Evolutionary conservation across 1,140 invertebrate species (phyloP).

Genomic region (Planococcus citri): DNA sequence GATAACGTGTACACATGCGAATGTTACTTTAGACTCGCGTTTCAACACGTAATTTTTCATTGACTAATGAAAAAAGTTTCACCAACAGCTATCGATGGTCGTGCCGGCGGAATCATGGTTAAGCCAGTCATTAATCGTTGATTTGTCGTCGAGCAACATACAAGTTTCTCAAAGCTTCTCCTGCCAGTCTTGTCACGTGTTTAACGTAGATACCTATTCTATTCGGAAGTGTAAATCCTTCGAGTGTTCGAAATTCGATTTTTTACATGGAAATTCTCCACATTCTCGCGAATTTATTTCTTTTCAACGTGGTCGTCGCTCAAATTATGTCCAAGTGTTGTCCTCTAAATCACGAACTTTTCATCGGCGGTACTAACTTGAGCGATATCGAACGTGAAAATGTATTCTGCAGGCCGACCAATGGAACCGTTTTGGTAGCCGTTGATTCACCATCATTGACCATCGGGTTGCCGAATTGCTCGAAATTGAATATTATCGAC

Average conservation of each 20-base stretch:
- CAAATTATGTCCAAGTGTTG: constrained; percentile 1
- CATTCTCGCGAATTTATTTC: background rate
- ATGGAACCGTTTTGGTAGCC: background rate
- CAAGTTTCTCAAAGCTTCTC: background rate
- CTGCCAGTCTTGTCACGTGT: too few species aligned
- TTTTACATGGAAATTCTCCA: background rate
- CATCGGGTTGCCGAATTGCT: background rate
- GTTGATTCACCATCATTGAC: background rate
- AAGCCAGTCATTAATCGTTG: background rate
- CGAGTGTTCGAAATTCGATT: background rate
- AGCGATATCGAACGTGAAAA: background rate
- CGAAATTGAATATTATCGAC: background rate
- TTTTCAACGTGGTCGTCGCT: background rate
- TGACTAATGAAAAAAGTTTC: too few species aligned
- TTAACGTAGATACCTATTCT: too few species aligned
- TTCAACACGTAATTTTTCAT: too few species aligned
- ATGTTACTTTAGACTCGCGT: too few species aligned
- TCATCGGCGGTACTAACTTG: background rate
- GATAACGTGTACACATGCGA: too few species aligned
- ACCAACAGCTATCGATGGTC: too few species aligned
- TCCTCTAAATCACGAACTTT: background rate
- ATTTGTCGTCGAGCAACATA: background rate
- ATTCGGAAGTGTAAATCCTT: too few species aligned
- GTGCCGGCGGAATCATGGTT: too few species aligned
- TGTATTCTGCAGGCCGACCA: background rate